Base-by-base conservation (phyloP, 1,140 invertebrate species). In the Notospermus geniculatus region DNA sequence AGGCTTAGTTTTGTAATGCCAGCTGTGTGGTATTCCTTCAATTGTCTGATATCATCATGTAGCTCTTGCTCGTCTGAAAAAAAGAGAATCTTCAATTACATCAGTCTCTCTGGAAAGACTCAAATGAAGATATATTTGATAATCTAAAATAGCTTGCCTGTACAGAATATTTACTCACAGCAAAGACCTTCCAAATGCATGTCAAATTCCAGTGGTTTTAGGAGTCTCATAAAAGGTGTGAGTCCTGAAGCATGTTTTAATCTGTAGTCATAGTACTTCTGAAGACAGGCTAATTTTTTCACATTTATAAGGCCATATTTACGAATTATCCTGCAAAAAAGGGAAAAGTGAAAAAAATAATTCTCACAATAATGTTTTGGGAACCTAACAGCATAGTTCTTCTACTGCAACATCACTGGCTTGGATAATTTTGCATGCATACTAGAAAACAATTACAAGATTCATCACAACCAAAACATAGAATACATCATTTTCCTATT, bases 231-330 rank as follows among this genome's bases (percentile, higher is more conserved):
- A 63, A 91, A 89, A 19, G 85, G 79, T 0, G 88, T 67, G 23
- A 93, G 74, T 61, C 85, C 84, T 62, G 90, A 89, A 15, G 71
- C 17, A 1, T 84, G 84, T 17, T 85, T 85, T 46, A 91, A 76
- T 2, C 86, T 88, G 1, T 76, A 71, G 68, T 90, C 86, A 79
- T 88, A 90, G 65, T 85, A 83, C 23, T 60, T 50, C 32, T 36
- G 32, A 15, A 36, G 32, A 15, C 69, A 50, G 9, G 63, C 72
- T 9, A 85, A 81, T 80, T 87, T 89, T 63, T 86, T 86, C 9
- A 87, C 79, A 68, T 89, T 85, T 41, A 95, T 89, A 0, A 95
- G 80, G 0, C 92, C 92, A 82, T 93, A 91, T 50, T 88, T 79
- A 25, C 87, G 83, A 54, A 95, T 87, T 25, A 95, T 87, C 66